These are phyloP conservation scores for Acanthopagrus latus DNA, from an alignment of 2,797 vertebrate genomes.

Conservation along the genomic window DNA sequence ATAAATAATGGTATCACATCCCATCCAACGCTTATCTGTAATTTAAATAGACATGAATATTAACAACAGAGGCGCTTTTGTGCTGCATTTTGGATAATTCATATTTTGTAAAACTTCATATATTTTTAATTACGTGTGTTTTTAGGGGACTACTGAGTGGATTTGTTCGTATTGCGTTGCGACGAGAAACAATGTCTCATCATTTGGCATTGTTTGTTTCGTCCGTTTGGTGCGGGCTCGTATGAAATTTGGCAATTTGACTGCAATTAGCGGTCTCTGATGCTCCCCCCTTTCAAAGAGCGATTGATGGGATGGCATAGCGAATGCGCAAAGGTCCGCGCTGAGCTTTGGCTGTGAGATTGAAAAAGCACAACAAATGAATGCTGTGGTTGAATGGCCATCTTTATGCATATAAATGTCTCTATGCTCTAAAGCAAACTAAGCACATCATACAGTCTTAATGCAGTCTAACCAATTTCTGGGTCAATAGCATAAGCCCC, in stretches of 20 bases:
- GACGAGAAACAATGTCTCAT: conserved; percentile 25
- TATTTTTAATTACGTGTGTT: conserved; percentile 55
- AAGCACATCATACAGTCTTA: conserved; percentile 62
- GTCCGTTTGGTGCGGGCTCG: conserved; percentile 10
- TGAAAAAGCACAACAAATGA: conserved; percentile 59
- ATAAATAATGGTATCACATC: conserved; percentile 35
- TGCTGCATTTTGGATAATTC: conserved; percentile 50
- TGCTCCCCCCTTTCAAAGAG: conserved; percentile 10
- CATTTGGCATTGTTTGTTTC: conserved; percentile 44
- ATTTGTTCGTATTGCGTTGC: conserved; percentile 41
- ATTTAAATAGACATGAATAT: conserved; percentile 43
- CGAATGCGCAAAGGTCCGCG: conserved; percentile 34
- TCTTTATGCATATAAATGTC: conserved; percentile 53
- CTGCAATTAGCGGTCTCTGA: conserved; percentile 27
- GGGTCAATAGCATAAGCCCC: conserved; percentile 64
- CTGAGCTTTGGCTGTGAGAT: conserved; percentile 34
- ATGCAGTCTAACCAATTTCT: conserved; percentile 56
- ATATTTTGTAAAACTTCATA: conserved; percentile 49
- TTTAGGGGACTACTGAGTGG: conserved; percentile 29
- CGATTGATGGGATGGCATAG: conserved; percentile 24
- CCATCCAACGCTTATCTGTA: conserved; percentile 33
- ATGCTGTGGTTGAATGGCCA: conserved; percentile 36
- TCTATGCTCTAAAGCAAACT: conserved; percentile 48
- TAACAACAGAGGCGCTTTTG: conserved; percentile 40
- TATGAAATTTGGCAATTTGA: conserved; percentile 38